These are phyloP conservation scores for Volucella inanis DNA, from an alignment of 2,888 invertebrate genomes.

Conservation along the genomic window DNA sequence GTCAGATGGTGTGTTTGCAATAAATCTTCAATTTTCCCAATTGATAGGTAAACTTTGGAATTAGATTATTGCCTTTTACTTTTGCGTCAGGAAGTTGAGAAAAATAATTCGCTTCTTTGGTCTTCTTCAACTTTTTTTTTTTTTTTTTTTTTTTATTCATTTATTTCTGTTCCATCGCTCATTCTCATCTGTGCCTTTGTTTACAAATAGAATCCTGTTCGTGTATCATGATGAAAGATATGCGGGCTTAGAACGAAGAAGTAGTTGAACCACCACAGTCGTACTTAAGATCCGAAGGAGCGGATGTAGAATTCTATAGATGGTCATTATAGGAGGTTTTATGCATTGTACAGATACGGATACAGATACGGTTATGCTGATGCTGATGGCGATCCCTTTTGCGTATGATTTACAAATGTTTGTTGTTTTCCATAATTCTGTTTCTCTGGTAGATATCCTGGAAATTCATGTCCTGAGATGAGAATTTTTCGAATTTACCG, in stretches of 20 bases:
- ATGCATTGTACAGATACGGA: constrained; percentile 1
- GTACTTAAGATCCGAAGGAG: neutral
- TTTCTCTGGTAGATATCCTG: constrained; percentile 10
- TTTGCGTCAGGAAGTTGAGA: constrained; percentile 69
- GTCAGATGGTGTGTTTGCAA: constrained; percentile 61
- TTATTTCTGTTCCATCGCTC: neutral
- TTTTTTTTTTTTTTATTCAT: neutral
- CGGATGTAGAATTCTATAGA: constrained; percentile 39
- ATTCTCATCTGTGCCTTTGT: constrained; percentile 45
- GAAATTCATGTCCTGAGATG: constrained; percentile 19
- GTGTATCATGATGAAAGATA: neutral
- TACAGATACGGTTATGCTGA: neutral
- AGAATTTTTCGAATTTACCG: constrained; percentile 47
- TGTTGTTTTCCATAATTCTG: constrained; percentile 57
- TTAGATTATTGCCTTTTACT: constrained; percentile 74
- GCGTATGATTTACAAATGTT: constrained; percentile 60
- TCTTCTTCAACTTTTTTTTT: neutral
- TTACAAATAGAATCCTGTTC: constrained; percentile 58
- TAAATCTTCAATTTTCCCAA: constrained; percentile 74
- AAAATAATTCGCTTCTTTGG: constrained; percentile 52
- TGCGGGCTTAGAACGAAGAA: neutral
- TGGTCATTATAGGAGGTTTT: constrained; percentile 48
- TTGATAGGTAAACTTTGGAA: constrained; percentile 74
- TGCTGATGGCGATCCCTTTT: constrained; percentile 43
- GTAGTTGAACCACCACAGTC: neutral